Conservation (phyloP, 2,113 vertebrate genomes). For the Rhegmatorhina hoffmannsi region DNA sequence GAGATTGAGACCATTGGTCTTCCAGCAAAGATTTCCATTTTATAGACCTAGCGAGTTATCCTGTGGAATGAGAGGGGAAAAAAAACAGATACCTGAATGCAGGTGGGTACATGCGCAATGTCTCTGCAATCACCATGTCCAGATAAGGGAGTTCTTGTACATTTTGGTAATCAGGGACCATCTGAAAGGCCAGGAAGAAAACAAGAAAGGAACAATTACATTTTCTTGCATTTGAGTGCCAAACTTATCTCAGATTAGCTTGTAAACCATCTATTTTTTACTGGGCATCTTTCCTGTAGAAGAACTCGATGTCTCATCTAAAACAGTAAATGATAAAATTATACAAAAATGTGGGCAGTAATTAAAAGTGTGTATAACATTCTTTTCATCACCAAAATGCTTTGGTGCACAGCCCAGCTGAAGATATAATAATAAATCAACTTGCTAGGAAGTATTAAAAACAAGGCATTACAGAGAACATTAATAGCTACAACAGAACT, state of each 20-base stretch:
- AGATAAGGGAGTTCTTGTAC: slow-evolving; percentile 89
- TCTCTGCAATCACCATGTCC: slow-evolving; percentile 92
- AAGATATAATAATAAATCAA: slow-evolving; percentile 48
- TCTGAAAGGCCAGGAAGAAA: slow-evolving; percentile 69
- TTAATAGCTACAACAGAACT: background rate
- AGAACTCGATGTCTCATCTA: slow-evolving; percentile 58
- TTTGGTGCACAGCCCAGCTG: slow-evolving; percentile 34
- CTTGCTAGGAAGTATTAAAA: slow-evolving; percentile 36
- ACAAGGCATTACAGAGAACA: background rate
- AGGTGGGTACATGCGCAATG: slow-evolving; percentile 90
- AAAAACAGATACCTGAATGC: slow-evolving; percentile 83
- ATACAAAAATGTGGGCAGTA: slow-evolving; percentile 66
- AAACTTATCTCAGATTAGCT: slow-evolving; percentile 37
- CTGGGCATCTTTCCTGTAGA: slow-evolving; percentile 43
- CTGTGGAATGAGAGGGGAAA: background rate
- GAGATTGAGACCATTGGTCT: background rate
- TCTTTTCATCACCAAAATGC: slow-evolving; percentile 20
- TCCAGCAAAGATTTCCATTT: background rate
- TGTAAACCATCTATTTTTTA: slow-evolving; percentile 47
- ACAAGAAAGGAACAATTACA: slow-evolving; percentile 18
- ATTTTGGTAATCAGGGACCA: slow-evolving; percentile 79
- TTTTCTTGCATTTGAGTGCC: slow-evolving; percentile 33
- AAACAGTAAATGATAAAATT: slow-evolving; percentile 65
- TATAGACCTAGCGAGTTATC: background rate
- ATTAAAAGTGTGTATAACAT: slow-evolving; percentile 60